Evolutionary conservation across 2,797 vertebrate species (phyloP), one percentile per base, ranked within the genome.

Genomic region (Myotis planiceps): DNA sequence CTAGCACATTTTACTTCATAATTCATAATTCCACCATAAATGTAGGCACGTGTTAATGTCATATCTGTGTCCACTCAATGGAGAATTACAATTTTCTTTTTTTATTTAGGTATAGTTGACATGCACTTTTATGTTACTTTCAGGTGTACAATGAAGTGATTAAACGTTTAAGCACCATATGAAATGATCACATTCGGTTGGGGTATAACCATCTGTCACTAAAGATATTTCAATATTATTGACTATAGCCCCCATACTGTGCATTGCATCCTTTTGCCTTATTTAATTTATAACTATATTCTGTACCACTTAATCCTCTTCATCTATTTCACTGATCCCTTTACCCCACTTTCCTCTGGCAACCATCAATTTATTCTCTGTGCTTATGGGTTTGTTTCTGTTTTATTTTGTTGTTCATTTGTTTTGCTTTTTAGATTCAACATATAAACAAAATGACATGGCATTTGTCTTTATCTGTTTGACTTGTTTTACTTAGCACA

Each of bases 1-100:
- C 3, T 88, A 78, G 84, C 15, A 63, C 34, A 91, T 47, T 94
- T 92, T 81, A 72, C 4, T 95, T 91, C 37, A 34, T 21, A 92
- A 23, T 55, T 55, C 55, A 27, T 4, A 63, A 65, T 84, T 87
- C 18, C 14, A 87, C 32, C n/a, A 76, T 42, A 60, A 91, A 60
- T 53, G 1, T 3, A 79, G 10, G 1, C 5, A 49, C 1, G 60
- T 87, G 3, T 10, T 65, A 83, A 25, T 42, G 19, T 53, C 75
- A 71, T 88, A 53, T 19, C 7, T 92, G 45, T 75, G 18, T 6
- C 18, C 21, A 27, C 4, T 92, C 13, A 80, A 14, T 12, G 5
- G 3, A 78, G 6, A 75, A 65, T 23, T 75, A 6, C 14, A 80
- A 16, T 83, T 66, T 94, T 87, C 15, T 49, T 79, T 45, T 63